Conservation (phyloP, 2,888 invertebrate species). For the Euzetes globulus region DNA sequence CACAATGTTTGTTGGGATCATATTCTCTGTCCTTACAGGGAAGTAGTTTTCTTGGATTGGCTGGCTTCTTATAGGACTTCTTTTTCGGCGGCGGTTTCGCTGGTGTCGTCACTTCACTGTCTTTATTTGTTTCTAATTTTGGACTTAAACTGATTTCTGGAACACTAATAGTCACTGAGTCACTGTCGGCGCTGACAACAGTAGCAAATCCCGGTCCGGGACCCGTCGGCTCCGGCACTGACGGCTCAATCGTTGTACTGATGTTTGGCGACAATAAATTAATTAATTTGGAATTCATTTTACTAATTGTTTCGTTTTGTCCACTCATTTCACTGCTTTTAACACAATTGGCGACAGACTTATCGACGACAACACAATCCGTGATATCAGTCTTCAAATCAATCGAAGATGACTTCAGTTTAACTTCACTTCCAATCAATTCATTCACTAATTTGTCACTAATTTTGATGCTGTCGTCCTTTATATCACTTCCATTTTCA, state of each 20-base stretch:
- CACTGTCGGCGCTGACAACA: neutral
- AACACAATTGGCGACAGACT: neutral
- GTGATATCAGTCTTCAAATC: neutral
- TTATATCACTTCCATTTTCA: neutral
- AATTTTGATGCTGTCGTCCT: neutral
- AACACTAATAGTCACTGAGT: neutral
- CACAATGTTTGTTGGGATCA: constrained; percentile 75
- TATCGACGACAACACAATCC: neutral
- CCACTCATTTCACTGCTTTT: neutral
- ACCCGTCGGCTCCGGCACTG: constrained; percentile 18
- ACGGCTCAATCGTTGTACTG: neutral
- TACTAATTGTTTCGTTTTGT: neutral
- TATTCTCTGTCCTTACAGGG: constrained; percentile 57
- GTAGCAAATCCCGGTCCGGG: constrained; percentile 26
- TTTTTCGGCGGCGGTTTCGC: neutral
- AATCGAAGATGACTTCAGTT: neutral
- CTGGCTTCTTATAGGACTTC: neutral
- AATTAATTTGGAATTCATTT: neutral
- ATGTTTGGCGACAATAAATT: constrained; percentile 12
- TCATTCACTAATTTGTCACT: neutral
- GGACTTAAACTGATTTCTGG: constrained; percentile 1
- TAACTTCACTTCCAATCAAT: neutral
- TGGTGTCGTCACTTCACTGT: neutral
- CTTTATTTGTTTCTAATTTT: neutral
- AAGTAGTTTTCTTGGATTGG: constrained; percentile 40